A percentile compares a stretch with the other conserved stretches of the same genome.
phyloP scores from a whole-genome alignment of 2,113 vertebrate species.

The Corynorhinus townsendii region DNA sequence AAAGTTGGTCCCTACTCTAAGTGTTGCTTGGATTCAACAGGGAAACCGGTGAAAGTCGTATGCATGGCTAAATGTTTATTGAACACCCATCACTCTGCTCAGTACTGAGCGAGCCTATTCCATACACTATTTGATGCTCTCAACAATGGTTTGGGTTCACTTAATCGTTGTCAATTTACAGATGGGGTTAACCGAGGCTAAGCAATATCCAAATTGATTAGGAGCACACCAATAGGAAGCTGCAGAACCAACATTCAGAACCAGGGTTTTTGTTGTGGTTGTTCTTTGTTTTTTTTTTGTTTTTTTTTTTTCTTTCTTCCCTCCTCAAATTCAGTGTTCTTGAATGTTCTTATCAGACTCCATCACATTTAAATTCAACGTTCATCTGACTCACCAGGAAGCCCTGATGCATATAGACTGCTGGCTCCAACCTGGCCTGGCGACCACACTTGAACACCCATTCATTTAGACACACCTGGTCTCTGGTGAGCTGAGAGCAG shows the following conservation, averaged over 20 bases:
- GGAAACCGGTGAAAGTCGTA: neutral
- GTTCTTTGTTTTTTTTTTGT: neutral
- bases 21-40: neutral
- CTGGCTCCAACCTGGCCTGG: neutral
- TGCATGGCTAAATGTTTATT: neutral
- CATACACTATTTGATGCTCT: neutral
- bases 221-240: neutral
- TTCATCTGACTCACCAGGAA: neutral
- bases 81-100: neutral
- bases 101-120: neutral
- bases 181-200: neutral
- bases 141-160: neutral
- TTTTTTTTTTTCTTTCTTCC: neutral
- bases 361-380: neutral
- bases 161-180: neutral
- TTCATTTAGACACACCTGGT: neutral
- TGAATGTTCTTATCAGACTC: neutral
- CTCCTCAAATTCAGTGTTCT: neutral
- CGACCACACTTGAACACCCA: neutral
- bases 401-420: neutral
- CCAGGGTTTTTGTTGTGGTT: neutral
- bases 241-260: neutral
- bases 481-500: neutral
- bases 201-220: neutral
- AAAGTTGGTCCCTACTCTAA: neutral